A percentile compares a stretch with the other conserved stretches of the same genome.
Evolutionary conservation across 2,888 invertebrate species (phyloP).

Genomic region (Drosophila paracracens): DNA sequence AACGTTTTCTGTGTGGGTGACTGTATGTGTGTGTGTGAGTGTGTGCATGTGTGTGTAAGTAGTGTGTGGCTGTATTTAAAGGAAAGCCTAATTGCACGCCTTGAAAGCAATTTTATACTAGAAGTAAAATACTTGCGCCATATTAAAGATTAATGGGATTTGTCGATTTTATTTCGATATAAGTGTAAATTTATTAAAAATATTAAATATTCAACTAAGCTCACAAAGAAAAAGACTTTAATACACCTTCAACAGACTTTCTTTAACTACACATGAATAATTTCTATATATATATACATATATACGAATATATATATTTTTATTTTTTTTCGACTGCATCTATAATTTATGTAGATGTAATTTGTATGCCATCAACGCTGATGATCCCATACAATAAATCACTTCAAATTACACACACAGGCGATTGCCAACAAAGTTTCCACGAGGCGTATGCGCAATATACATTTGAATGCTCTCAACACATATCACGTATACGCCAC

Average conservation of each 20-base stretch:
- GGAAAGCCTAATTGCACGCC: background rate
- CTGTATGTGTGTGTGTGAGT: background rate
- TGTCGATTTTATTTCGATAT: background rate
- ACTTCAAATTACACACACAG: conserved; percentile 21
- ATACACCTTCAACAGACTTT: background rate
- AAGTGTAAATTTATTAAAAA: background rate
- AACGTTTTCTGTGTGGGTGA: background rate
- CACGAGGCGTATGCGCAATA: conserved; percentile 53
- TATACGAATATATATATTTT: background rate
- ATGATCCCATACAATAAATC: conserved; percentile 22
- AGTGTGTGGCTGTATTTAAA: background rate
- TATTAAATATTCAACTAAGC: background rate
- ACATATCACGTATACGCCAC: conserved; percentile 46
- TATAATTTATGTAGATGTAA: conserved; percentile 6
- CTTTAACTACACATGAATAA: background rate
- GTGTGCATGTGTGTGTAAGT: background rate
- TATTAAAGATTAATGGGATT: background rate
- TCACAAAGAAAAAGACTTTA: background rate
- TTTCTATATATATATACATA: background rate
- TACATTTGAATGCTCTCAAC: conserved; percentile 9
- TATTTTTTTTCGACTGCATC: background rate
- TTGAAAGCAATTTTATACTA: background rate
- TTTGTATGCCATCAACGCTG: conserved; percentile 8
- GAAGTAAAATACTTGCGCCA: background rate
- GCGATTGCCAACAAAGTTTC: conserved; percentile 7